Evolutionary conservation across 1,140 invertebrate genomes (phyloP), one percentile per base, ranked within the genome.

Genomic region (Manduca sexta): DNA sequence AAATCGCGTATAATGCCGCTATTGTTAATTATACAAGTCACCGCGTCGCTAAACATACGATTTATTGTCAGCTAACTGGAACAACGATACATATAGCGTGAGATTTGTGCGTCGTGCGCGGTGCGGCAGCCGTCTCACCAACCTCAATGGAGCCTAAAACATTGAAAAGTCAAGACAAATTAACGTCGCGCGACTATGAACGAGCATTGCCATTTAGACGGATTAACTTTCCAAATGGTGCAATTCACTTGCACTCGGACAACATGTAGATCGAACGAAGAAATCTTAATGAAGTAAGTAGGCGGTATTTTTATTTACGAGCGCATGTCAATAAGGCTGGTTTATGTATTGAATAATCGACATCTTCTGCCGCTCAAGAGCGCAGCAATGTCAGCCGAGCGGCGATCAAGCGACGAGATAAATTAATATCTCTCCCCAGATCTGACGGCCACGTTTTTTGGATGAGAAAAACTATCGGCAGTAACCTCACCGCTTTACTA

Each of bases 21-120:
- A 75, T 79, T 78, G 71, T 81, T 81, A 77, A 84, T 81, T 80
- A 79, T 78, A 75, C 73, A 76, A 78, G 67, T 74, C 75, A 71
- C 66, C 58, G 69, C 65, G 72, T 69, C 73, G 71, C 72, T 81
- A 76, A 77, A 77, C 78, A 76, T 69, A 81, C 72, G 69, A 84
- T 82, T 81, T 84, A 84, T 79, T 75, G 71, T 72, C 68, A 69
- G 69, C 61, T 69, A 84, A 78, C 64, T 79, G 56, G 77, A 72
- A 80, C 76, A 54, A 35, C 56, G 52, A 73, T 73, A 74, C 61
- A 64, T 75, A 66, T 71, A 63, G 55, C 64, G 73, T 74, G 69
- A 79, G 71, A 74, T 74, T 58, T 74, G 60, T 66, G 63, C 62
- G 61, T 49, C 60, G 49, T 49, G 59, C 56, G 54, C 60, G 54